phyloP scores from a whole-genome alignment of 1,140 invertebrate species.

The Patella vulgata region DNA sequence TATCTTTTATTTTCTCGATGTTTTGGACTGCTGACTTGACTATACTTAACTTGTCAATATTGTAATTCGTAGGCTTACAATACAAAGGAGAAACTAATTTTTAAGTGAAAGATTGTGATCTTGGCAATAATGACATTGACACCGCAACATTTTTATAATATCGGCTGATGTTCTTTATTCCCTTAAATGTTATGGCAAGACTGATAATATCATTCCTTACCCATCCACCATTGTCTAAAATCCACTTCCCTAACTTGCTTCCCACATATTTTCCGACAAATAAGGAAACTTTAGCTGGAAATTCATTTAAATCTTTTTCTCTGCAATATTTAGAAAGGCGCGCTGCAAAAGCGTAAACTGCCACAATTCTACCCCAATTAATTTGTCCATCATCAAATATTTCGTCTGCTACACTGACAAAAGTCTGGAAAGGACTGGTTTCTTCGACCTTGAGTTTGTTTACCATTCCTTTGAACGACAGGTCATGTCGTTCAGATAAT shows the following conservation, averaged over 20 bases:
- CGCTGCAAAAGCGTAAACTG: constrained; percentile 73
- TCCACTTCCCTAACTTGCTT: constrained; percentile 65
- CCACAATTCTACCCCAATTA: constrained; percentile 74
- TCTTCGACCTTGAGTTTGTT: constrained; percentile 70
- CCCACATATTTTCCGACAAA: constrained; percentile 66
- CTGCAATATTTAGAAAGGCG: constrained; percentile 70
- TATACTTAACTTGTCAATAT: too few species aligned
- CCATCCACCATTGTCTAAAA: constrained; percentile 67
- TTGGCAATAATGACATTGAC: too few species aligned
- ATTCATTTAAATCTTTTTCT: constrained; percentile 63
- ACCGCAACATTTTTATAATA: too few species aligned
- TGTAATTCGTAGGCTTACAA: too few species aligned
- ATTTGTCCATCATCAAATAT: constrained; percentile 70
- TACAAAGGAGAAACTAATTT: too few species aligned
- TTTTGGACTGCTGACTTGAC: too few species aligned
- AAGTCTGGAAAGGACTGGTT: constrained; percentile 70
- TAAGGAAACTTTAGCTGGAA: constrained; percentile 60
- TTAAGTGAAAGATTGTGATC: too few species aligned
- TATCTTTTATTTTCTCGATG: too few species aligned
- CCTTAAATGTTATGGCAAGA: too few species aligned
- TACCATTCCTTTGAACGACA: constrained; percentile 73
- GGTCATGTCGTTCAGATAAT: constrained; percentile 70
- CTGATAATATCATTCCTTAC: too few species aligned
- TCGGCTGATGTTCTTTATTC: too few species aligned
- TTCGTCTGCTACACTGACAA: constrained; percentile 72